Conservation (phyloP, 2,888 invertebrate genomes). For the Phaonia tiefii region DNA sequence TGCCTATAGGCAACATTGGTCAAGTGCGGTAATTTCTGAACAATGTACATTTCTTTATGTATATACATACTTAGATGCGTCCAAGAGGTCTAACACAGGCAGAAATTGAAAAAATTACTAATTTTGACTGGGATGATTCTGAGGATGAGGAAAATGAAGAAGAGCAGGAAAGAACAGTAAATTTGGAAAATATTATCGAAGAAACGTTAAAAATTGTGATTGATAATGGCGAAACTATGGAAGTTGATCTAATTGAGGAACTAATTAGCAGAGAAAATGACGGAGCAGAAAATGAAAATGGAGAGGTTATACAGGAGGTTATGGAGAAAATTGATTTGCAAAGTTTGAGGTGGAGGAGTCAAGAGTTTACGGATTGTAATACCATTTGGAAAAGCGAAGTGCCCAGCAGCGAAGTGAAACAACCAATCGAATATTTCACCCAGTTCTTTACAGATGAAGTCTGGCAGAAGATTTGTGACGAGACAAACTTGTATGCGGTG, state of each 20-base stretch:
- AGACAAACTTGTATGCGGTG: constrained; percentile 58
- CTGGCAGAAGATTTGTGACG: constrained; percentile 61
- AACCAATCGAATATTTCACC: constrained; percentile 63
- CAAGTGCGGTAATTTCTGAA: neutral
- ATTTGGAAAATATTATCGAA: no score
- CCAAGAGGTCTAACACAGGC: no score
- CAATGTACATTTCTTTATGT: neutral
- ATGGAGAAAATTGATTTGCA: no score
- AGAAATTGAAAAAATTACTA: no score
- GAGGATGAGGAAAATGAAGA: neutral
- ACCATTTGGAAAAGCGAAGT: neutral
- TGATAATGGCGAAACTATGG: neutral
- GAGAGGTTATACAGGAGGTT: no score
- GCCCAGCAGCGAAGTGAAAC: no score
- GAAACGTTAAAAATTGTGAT: neutral
- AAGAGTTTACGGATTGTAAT: neutral
- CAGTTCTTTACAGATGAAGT: constrained; percentile 62
- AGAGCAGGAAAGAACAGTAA: no score
- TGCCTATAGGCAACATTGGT: neutral
- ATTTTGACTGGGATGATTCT: no score
- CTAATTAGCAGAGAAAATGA: neutral
- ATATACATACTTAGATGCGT: neutral
- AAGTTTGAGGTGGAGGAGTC: no score
- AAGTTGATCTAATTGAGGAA: neutral
- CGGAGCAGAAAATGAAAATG: neutral